Base-by-base conservation (phyloP, 2,797 vertebrate species). In the Crenuchus spilurus region DNA sequence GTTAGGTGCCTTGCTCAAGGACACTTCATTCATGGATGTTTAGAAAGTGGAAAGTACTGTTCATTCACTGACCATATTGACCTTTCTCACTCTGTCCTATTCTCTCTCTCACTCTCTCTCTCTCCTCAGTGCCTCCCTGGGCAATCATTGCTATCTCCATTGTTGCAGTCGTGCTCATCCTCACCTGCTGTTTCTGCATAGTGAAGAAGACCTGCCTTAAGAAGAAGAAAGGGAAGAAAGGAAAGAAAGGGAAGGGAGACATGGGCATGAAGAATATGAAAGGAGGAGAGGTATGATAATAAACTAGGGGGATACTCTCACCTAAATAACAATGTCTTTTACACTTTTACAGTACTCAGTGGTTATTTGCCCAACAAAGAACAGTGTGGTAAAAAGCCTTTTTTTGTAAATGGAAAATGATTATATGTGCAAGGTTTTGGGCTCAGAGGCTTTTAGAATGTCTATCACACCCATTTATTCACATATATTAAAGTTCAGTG, bases 171-270 rank as follows among this genome's bases (percentile, higher is more conserved):
- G 90, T 98, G 57, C 93, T 99, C 84, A 90, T 98, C 75, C 92
- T 99, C 82, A 95, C 96, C 65, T 99, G 97, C 88, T 99, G 97
- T 93, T 96, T 98, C 92, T 99, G 97, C 92, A 95, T 98, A 86
- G 93, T 97, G 87, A 99, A 99, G 91, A 99, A 99, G 86, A 98
- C 97, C 89, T 98, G 95, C 86, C 98, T 96, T 86, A 98, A 98
- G 92, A 98, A 96, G 94, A 98, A 96, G 94, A 99, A 97, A 91
- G 96, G 95, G 90, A 99, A 98, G 92, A 97, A 97, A 85, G 95
- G 94, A 89, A 99, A 98, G 88, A 97, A 98, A 86, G 96, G 98
- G 86, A 97, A 97, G 84, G 94, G 93, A 14, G 96, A 92, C 26
- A 86, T 94, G 87, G 89, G 91, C 52, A 92, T 94, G 92, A 94